Evolutionary conservation across 2,113 vertebrate species (phyloP).

Genomic region (Corydoras maculifer): DNA sequence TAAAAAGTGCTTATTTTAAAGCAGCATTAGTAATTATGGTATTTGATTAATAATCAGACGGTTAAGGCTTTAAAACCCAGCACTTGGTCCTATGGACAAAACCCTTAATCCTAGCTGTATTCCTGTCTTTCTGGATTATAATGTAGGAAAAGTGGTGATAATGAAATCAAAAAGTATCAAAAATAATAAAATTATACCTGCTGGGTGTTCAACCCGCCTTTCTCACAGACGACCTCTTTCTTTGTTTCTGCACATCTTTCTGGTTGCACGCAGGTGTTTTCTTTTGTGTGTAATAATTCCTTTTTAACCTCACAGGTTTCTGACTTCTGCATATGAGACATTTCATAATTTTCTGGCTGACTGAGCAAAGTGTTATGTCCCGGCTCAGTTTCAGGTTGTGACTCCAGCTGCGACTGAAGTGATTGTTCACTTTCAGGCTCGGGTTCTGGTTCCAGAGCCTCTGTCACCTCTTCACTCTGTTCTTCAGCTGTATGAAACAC

Average conservation of each 20-base stretch:
- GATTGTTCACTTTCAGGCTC: slow-evolving; percentile 28
- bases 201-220: slow-evolving; percentile 51
- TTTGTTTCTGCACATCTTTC: not conserved
- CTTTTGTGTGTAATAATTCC: too few species aligned
- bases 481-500: slow-evolving; percentile 44
- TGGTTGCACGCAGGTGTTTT: not conserved
- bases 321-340: slow-evolving; percentile 31
- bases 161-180: too few species aligned
- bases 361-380: not conserved
- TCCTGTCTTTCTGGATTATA: too few species aligned
- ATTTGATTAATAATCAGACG: too few species aligned
- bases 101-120: too few species aligned
- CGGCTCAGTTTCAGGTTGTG: slow-evolving; percentile 26
- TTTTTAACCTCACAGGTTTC: slow-evolving; percentile 2
- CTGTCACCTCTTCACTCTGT: slow-evolving; percentile 36
- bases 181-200: slow-evolving; percentile 50
- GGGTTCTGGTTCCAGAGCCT: slow-evolving; percentile 36
- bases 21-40: too few species aligned
- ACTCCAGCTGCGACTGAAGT: not conserved
- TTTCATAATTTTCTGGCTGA: slow-evolving; percentile 15
- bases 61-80: too few species aligned
- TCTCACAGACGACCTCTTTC: not conserved
- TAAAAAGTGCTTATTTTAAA: too few species aligned
- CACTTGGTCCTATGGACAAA: too few species aligned
- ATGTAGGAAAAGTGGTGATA: too few species aligned